phyloP scores from a whole-genome alignment of 2,888 invertebrate genomes.

The Drosophila ochracea region DNA sequence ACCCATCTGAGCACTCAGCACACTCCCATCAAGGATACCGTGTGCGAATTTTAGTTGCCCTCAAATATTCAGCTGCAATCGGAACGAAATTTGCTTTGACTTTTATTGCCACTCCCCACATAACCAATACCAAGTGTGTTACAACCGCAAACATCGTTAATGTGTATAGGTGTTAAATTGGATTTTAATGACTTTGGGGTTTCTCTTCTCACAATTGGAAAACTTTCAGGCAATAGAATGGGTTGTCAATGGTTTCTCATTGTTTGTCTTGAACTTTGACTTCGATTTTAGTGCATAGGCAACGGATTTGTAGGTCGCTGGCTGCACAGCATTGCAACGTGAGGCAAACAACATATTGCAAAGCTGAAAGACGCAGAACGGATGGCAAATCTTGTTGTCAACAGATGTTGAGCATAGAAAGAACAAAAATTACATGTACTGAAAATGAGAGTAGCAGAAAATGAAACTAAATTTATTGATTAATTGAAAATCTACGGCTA shows the following conservation, averaged over 20 bases:
- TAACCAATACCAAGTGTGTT: not conserved
- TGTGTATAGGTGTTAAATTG: conserved; percentile 63
- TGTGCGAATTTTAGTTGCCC: not conserved
- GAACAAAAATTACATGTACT: not conserved
- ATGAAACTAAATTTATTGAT: not conserved
- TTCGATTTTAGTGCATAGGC: conserved; percentile 29
- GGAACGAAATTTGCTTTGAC: conserved; percentile 16
- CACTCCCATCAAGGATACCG: not conserved
- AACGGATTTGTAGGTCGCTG: conserved; percentile 26
- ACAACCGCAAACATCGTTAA: conserved; percentile 23
- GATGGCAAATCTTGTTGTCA: conserved; percentile 8
- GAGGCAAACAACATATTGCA: conserved; percentile 11
- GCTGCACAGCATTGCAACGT: conserved; percentile 7
- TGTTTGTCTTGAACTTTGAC: conserved; percentile 14
- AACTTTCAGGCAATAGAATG: conserved; percentile 14
- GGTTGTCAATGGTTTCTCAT: not conserved
- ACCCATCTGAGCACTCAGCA: not conserved
- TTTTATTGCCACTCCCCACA: conserved; percentile 31
- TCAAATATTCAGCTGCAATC: conserved; percentile 3
- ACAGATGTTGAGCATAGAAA: conserved; percentile 8
- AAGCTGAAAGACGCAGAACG: conserved; percentile 15
- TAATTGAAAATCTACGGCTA: not conserved
- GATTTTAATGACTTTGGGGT: conserved; percentile 36
- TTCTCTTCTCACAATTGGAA: not conserved
- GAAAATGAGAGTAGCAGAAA: not conserved